phyloP scores from a whole-genome alignment of 2,113 vertebrate species.

The Abramis brama region DNA sequence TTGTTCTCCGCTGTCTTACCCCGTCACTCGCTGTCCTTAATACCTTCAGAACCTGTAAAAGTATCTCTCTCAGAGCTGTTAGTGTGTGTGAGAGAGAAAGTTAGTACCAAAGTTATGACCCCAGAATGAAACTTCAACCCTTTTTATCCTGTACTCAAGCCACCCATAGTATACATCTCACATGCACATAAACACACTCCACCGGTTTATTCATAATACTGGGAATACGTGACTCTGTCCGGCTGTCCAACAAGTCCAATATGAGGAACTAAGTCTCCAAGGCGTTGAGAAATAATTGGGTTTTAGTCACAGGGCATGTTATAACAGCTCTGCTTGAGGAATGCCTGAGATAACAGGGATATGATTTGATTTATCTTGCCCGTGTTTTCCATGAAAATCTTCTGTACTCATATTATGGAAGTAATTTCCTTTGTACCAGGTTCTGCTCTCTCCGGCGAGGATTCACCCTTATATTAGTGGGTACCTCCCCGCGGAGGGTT shows the following conservation, averaged over 20 bases:
- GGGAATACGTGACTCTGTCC: neutral
- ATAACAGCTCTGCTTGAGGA: constrained; percentile 23
- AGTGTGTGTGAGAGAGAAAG: neutral
- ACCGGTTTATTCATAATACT: neutral
- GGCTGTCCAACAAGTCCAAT: neutral
- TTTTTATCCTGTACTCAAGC: constrained; percentile 21
- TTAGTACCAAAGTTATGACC: neutral
- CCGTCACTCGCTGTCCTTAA: neutral
- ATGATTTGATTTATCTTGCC: neutral
- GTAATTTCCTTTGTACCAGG: neutral
- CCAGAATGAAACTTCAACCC: constrained; percentile 28
- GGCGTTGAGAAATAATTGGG: neutral
- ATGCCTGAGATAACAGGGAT: constrained; percentile 34
- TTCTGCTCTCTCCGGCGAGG: neutral
- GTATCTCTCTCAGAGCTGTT: constrained; percentile 1
- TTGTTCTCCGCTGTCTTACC: neutral
- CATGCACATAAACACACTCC: neutral
- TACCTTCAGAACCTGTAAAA: neutral
- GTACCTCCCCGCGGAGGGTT: neutral
- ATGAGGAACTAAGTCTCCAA: no score
- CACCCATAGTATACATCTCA: constrained; percentile 40
- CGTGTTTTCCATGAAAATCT: neutral
- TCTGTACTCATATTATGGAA: neutral
- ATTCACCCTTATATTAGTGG: neutral
- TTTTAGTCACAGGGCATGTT: neutral